Evolutionary conservation across 2,113 vertebrate genomes (phyloP).

Genomic region (Acrocephalus kingi): DNA sequence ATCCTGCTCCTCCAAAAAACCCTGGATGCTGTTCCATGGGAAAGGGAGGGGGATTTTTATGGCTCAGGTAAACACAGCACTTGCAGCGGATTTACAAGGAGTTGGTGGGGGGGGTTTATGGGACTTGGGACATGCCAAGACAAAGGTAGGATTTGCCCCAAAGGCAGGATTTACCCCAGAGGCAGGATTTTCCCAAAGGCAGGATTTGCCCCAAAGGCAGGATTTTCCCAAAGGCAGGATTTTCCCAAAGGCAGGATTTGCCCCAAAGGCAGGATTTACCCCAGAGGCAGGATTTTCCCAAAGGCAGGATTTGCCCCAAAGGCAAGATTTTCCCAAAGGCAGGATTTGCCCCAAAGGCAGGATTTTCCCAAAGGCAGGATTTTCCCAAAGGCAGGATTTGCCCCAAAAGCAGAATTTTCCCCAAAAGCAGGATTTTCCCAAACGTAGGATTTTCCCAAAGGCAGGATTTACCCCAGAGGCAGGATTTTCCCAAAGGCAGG

Average conservation of each 20-base stretch:
- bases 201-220: too few species aligned
- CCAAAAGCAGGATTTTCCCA: neutral
- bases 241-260: too few species aligned
- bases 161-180: neutral
- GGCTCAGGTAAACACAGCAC: neutral
- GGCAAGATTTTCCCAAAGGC: too few species aligned
- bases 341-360: too few species aligned
- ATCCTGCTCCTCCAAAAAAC: neutral
- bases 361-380: neutral
- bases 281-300: too few species aligned
- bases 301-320: too few species aligned
- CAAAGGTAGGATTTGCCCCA: neutral
- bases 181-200: too few species aligned
- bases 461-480: too few species aligned
- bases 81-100: neutral
- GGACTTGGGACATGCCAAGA: neutral
- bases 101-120: neutral
- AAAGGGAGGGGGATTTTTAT: neutral
- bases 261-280: too few species aligned
- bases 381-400: neutral
- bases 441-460: too few species aligned
- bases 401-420: neutral
- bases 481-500: neutral
- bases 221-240: too few species aligned
- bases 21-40: neutral